Percentiles rank a stretch among this genome's conserved stretches.
These are phyloP conservation scores for Melierax canorus DNA, from an alignment of 2,113 vertebrate species.

Conservation along the genomic window DNA sequence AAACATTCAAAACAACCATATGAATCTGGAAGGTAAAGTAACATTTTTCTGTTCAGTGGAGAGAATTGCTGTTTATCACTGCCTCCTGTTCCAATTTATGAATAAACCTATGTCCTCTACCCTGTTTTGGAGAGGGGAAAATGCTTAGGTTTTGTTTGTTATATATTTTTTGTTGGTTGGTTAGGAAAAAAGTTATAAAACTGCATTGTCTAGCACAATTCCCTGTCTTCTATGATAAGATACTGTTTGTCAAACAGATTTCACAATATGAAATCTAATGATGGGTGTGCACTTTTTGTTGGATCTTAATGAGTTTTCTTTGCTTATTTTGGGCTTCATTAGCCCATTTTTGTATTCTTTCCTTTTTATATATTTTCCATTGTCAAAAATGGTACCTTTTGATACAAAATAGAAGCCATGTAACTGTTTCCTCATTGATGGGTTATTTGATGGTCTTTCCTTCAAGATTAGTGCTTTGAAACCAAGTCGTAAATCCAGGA, in stretches of 20 bases:
- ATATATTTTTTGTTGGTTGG: not conserved
- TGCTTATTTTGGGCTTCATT: not conserved
- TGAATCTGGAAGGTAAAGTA: not conserved
- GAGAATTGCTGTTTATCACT: not conserved
- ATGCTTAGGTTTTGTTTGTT: not conserved
- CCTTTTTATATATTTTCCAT: not conserved
- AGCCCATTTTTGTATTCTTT: not conserved
- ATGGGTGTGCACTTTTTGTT: no score
- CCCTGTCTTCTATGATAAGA: not conserved
- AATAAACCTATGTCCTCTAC: not conserved
- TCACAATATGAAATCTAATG: not conserved
- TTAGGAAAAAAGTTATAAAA: not conserved
- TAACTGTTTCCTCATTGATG: not conserved
- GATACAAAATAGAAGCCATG: not conserved
- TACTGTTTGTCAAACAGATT: not conserved
- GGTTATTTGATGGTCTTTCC: not conserved
- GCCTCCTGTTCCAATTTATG: not conserved
- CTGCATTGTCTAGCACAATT: not conserved
- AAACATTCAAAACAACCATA: not conserved
- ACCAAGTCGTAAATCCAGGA: not conserved
- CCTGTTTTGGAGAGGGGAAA: not conserved
- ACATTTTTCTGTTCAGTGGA: not conserved
- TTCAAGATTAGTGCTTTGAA: not conserved
- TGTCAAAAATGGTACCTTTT: not conserved
- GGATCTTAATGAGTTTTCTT: not conserved